Evolutionary conservation across 2,888 invertebrate species (phyloP).

Genomic region (Onthophagus sagittarius): DNA sequence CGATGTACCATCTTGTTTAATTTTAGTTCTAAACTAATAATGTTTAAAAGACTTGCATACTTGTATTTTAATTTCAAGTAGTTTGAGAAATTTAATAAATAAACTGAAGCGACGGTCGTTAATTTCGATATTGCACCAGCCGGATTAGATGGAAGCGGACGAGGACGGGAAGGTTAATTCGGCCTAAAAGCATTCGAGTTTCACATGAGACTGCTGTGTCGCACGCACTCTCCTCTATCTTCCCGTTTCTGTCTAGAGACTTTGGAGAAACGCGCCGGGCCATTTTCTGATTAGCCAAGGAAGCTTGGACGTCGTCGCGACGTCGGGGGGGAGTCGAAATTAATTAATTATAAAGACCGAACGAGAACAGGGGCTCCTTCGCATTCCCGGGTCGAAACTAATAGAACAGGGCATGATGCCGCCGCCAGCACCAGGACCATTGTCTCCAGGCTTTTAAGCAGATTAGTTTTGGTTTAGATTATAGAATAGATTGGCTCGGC

Average conservation of each 20-base stretch:
- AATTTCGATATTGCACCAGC: not conserved
- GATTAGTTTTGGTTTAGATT: not conserved
- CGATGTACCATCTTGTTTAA: too few relatives aligned
- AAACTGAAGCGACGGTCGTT: not conserved
- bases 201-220: conserved; percentile 16
- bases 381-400: not conserved
- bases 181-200: conserved; percentile 41
- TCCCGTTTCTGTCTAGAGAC: not conserved
- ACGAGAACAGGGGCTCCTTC: not conserved
- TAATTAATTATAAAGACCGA: not conserved
- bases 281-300: not conserved
- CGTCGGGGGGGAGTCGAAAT: not conserved
- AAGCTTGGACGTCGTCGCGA: not conserved
- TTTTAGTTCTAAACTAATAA: too few relatives aligned
- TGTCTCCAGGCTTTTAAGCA: not conserved
- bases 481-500: not conserved
- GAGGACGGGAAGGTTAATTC: conserved; percentile 39
- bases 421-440: not conserved
- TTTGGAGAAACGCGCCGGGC: not conserved
- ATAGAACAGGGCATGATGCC: not conserved
- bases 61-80: too few relatives aligned
- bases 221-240: not conserved
- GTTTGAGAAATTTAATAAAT: not conserved
- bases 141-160: not conserved
- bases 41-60: too few relatives aligned